Percentiles rank a stretch among this genome's conserved stretches.
phyloP scores from a whole-genome alignment of 2,888 invertebrate species.

The Caenorhabditis sp. region DNA sequence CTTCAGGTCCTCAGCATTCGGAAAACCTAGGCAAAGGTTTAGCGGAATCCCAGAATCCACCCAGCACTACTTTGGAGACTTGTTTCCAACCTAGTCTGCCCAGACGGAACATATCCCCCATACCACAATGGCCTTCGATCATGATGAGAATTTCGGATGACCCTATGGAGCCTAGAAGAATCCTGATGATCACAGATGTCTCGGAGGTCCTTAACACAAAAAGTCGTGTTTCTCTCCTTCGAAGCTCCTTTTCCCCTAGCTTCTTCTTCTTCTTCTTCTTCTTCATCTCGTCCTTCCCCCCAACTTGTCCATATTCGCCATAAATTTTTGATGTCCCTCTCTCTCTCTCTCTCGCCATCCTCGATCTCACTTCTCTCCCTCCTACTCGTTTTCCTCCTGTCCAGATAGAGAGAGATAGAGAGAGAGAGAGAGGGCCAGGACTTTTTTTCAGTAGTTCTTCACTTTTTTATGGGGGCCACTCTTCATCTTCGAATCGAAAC shows the following conservation, averaged over 20 bases:
- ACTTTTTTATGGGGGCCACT: slow-evolving; percentile 3
- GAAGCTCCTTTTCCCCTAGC: slow-evolving; percentile 27
- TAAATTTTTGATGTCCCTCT: slow-evolving; percentile 62
- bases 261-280: slow-evolving; percentile 16
- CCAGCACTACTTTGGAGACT: too few relatives aligned
- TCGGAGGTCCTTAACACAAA: slow-evolving; percentile 19
- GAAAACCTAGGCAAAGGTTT: too few relatives aligned
- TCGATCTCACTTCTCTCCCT: slow-evolving; percentile 26
- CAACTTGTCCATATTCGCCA: slow-evolving; percentile 63
- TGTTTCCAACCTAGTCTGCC: too few relatives aligned
- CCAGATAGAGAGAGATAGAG: too few relatives aligned
- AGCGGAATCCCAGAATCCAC: too few relatives aligned
- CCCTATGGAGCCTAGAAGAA: background rate
- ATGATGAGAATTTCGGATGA: slow-evolving; percentile 1
- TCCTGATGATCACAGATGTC: slow-evolving; percentile 20
- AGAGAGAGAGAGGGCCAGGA: slow-evolving; percentile 12
- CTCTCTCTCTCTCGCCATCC: slow-evolving; percentile 20
- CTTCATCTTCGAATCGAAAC: background rate
- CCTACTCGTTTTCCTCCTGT: slow-evolving; percentile 27
- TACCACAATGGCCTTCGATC: background rate
- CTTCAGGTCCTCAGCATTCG: too few relatives aligned
- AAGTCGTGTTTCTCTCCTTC: slow-evolving; percentile 21
- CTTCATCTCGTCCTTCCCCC: slow-evolving; percentile 5
- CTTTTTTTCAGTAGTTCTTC: slow-evolving; percentile 23
- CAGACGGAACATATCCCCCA: background rate